A percentile compares a stretch with the other conserved stretches of the same genome.
These are phyloP conservation scores for Lithophane semibrunnea DNA, from an alignment of 2,888 invertebrate genomes.

Conservation along the genomic window DNA sequence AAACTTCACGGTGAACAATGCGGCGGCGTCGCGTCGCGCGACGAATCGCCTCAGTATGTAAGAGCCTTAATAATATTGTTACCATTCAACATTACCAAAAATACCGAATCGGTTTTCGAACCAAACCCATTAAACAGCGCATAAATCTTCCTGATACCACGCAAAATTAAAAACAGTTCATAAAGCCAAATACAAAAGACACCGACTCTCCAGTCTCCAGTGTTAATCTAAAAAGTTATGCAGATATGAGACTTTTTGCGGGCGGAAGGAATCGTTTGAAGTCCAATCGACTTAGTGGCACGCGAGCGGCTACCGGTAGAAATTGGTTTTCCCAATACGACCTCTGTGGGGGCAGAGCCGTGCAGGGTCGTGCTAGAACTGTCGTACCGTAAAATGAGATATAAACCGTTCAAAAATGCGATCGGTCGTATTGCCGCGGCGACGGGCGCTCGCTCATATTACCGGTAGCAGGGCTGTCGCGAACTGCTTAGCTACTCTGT, in stretches of 20 bases:
- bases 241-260: slow-evolving; percentile 70
- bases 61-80: too few species aligned
- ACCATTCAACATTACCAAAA: background rate
- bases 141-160: slow-evolving; percentile 28
- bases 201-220: slow-evolving; percentile 14
- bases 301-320: slow-evolving; percentile 77
- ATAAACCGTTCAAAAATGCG: slow-evolving; percentile 86
- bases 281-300: slow-evolving; percentile 82
- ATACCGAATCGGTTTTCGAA: background rate
- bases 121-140: slow-evolving; percentile 5
- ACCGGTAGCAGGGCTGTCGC: slow-evolving; percentile 62
- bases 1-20: too few species aligned
- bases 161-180: slow-evolving; percentile 34
- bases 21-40: too few species aligned
- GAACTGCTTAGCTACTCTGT: slow-evolving; percentile 25
- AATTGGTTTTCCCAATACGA: slow-evolving; percentile 85
- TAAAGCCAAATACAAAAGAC: slow-evolving; percentile 42
- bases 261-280: slow-evolving; percentile 75
- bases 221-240: slow-evolving; percentile 71
- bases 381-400: slow-evolving; percentile 86
- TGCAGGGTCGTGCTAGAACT: slow-evolving; percentile 70
- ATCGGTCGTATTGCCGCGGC: slow-evolving; percentile 74
- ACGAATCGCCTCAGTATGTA: too few species aligned
- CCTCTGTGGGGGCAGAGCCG: slow-evolving; percentile 64
- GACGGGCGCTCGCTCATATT: slow-evolving; percentile 67